Percentiles rank a stretch among this genome's conserved stretches.
Conservation (phyloP, 2,888 invertebrate species). For the Muschampia plurimacula region DNA sequence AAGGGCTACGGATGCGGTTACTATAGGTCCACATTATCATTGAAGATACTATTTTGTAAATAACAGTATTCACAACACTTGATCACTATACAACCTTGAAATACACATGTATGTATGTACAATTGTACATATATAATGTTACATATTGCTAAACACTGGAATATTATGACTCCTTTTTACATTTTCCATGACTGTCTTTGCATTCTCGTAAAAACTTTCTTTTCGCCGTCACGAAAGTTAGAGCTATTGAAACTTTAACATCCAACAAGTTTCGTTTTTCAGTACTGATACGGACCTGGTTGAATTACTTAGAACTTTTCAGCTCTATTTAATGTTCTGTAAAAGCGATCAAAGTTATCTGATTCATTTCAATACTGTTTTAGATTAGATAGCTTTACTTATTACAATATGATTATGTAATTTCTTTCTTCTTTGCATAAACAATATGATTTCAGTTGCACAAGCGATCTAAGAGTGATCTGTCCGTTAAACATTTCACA, state of each 20-base stretch:
- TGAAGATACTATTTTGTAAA: no score
- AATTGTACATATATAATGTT: background rate
- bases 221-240: conserved; percentile 21
- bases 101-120: background rate
- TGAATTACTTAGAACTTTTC: conserved; percentile 7
- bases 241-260: conserved; percentile 21
- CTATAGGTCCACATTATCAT: no score
- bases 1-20: no score
- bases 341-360: background rate
- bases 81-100: background rate
- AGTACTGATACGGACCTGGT: conserved; percentile 2
- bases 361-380: background rate
- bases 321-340: conserved; percentile 2
- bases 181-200: conserved; percentile 17
- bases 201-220: conserved; percentile 24
- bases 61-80: no score
- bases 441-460: no score
- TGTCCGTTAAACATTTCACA: no score
- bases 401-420: no score
- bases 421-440: no score
- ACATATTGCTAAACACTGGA: background rate
- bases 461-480: no score
- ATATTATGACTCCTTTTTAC: background rate
- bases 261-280: conserved; percentile 23
- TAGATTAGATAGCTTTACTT: background rate